These are phyloP conservation scores for Clarias macrocephalus DNA, from an alignment of 2,113 vertebrate species.

Conservation along the genomic window DNA sequence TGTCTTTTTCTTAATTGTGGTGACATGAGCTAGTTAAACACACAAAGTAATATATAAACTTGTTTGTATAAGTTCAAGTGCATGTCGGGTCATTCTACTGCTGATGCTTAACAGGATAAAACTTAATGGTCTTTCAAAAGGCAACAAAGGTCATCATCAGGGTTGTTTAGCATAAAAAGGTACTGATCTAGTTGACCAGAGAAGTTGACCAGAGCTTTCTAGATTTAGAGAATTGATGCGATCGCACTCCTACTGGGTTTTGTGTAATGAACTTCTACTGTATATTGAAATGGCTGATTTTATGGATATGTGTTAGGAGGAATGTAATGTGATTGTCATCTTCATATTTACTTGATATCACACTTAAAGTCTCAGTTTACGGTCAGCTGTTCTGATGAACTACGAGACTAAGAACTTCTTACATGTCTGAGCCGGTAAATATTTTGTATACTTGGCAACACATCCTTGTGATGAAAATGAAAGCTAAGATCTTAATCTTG, in stretches of 20 bases:
- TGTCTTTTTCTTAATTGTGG: slow-evolving; percentile 16
- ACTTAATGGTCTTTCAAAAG: slow-evolving; percentile 9
- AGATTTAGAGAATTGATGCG: neutral
- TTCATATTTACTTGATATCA: neutral
- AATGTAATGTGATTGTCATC: neutral
- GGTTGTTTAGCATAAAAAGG: slow-evolving; percentile 1
- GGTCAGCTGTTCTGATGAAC: slow-evolving; percentile 11
- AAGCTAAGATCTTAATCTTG: slow-evolving; percentile 11
- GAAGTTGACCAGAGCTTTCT: neutral
- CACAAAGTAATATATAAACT: neutral
- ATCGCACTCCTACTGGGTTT: neutral
- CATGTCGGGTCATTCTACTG: neutral
- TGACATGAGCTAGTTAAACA: slow-evolving; percentile 30
- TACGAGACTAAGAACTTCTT: neutral
- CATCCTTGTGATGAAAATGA: neutral
- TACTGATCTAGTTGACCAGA: neutral
- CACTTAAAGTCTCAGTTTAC: slow-evolving; percentile 4
- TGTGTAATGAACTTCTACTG: neutral
- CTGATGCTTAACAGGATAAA: slow-evolving; percentile 3
- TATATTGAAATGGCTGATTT: neutral
- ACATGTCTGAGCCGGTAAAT: slow-evolving; percentile 12
- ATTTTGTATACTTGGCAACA: slow-evolving; percentile 19
- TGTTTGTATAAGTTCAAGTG: slow-evolving; percentile 2
- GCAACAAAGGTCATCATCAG: slow-evolving; percentile 7
- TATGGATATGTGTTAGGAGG: neutral